Percentiles rank a stretch among this genome's conserved stretches.
Evolutionary conservation across 2,113 vertebrate species (phyloP).

Genomic region (Rostratula benghalensis): DNA sequence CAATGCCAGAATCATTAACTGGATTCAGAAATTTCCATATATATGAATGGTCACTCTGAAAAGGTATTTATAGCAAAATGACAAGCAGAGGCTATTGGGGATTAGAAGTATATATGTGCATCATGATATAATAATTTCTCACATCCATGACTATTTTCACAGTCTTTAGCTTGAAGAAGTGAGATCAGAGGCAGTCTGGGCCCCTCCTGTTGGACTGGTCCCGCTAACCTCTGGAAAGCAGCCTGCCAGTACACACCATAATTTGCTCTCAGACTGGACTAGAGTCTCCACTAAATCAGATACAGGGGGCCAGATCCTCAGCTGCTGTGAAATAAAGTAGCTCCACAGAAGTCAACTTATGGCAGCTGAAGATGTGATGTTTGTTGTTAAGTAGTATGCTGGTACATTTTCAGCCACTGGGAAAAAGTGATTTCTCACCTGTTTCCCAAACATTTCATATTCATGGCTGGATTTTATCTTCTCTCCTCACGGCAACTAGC

Average conservation of each 20-base stretch:
- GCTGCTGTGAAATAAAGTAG: neutral
- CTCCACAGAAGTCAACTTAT: neutral
- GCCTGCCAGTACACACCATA: neutral
- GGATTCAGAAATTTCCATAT: constrained; percentile 36
- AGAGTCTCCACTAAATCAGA: neutral
- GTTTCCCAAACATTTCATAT: neutral
- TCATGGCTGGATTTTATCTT: neutral
- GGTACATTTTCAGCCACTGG: neutral
- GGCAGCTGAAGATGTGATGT: neutral
- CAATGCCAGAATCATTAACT: constrained; percentile 36
- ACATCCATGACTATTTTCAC: constrained; percentile 51
- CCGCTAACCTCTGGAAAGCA: constrained; percentile 28
- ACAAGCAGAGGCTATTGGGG: constrained; percentile 52
- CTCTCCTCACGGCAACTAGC: neutral
- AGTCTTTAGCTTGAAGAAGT: constrained; percentile 15
- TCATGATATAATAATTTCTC: neutral
- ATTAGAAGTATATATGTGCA: constrained; percentile 38
- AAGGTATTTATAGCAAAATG: constrained; percentile 44
- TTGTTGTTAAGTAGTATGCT: neutral
- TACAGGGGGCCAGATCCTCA: neutral
- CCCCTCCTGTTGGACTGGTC: neutral
- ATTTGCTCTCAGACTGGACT: neutral
- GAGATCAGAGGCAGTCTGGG: constrained; percentile 15
- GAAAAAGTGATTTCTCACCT: constrained; percentile 15
- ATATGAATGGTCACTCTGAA: constrained; percentile 45